These are phyloP conservation scores for Coecobrya sp. DNA, from an alignment of 2,888 invertebrate species.

Conservation along the genomic window DNA sequence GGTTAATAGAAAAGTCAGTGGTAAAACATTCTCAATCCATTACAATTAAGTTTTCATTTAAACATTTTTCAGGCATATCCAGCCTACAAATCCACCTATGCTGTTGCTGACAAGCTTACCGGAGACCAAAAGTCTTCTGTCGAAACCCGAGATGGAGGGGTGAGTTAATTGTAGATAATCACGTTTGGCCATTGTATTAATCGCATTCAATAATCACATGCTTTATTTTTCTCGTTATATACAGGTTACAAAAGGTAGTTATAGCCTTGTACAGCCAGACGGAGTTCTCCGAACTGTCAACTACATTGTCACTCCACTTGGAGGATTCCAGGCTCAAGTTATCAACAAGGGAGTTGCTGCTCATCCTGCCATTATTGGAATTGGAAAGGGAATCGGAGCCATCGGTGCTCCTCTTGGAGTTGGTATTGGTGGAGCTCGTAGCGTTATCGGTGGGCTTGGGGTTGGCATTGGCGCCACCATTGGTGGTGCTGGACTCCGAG, in stretches of 20 bases:
- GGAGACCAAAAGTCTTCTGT: conserved; percentile 79
- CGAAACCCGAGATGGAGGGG: conserved; percentile 77
- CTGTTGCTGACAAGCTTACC: conserved; percentile 75
- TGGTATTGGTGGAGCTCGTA: neutral
- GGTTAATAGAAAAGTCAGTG: too few species aligned
- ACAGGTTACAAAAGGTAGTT: conserved; percentile 72
- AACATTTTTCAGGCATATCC: conserved; percentile 60
- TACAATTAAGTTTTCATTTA: too few species aligned
- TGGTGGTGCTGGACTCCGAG: neutral
- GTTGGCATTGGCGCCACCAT: neutral
- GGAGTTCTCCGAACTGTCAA: conserved; percentile 61
- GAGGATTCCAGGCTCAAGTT: conserved; percentile 79
- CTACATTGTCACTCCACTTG: conserved; percentile 49
- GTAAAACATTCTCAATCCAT: too few species aligned
- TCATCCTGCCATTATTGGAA: conserved; percentile 45
- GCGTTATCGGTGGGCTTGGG: neutral
- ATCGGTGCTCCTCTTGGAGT: neutral
- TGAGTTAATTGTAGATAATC: too few species aligned
- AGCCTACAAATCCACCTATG: conserved; percentile 75
- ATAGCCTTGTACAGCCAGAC: conserved; percentile 48
- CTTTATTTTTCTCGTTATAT: too few species aligned
- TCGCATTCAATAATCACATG: too few species aligned
- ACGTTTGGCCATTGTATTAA: too few species aligned
- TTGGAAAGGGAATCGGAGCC: neutral
- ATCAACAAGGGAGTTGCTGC: conserved; percentile 74